These are phyloP conservation scores for Eurypyga helias DNA, from an alignment of 2,113 vertebrate genomes.

Conservation along the genomic window DNA sequence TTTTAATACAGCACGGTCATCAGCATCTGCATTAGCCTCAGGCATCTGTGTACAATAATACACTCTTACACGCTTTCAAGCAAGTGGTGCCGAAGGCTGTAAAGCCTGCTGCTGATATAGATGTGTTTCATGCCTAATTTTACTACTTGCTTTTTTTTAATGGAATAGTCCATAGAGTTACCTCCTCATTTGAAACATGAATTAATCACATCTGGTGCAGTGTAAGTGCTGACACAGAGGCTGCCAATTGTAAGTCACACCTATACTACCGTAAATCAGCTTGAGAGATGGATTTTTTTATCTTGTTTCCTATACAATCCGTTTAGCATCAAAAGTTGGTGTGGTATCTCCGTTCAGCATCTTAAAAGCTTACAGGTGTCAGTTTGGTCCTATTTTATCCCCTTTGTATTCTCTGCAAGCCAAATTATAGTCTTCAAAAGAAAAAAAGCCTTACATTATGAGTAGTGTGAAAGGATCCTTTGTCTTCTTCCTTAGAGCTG, in stretches of 20 bases:
- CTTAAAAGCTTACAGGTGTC: background rate
- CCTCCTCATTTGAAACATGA: constrained; percentile 3
- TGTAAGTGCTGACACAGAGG: background rate
- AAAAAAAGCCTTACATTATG: background rate
- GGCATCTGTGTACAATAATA: background rate
- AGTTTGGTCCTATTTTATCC: background rate
- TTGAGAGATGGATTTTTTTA: background rate
- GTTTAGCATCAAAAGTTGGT: background rate
- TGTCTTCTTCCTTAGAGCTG: background rate
- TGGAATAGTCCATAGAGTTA: background rate
- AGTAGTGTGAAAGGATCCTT: background rate
- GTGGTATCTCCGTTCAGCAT: background rate
- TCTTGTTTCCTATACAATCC: background rate
- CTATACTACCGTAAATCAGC: background rate
- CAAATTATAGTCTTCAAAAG: background rate
- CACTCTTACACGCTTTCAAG: background rate
- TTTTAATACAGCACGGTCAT: background rate
- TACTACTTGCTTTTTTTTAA: background rate
- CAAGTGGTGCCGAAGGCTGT: background rate
- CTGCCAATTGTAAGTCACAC: background rate
- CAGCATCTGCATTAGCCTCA: background rate
- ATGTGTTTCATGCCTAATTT: background rate
- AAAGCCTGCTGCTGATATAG: background rate
- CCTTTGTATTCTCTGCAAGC: background rate
- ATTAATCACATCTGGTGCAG: background rate